Evolutionary conservation across 1,140 invertebrate genomes (phyloP), one percentile per base, ranked within the genome.

Genomic region (Nautilus pompilius): DNA sequence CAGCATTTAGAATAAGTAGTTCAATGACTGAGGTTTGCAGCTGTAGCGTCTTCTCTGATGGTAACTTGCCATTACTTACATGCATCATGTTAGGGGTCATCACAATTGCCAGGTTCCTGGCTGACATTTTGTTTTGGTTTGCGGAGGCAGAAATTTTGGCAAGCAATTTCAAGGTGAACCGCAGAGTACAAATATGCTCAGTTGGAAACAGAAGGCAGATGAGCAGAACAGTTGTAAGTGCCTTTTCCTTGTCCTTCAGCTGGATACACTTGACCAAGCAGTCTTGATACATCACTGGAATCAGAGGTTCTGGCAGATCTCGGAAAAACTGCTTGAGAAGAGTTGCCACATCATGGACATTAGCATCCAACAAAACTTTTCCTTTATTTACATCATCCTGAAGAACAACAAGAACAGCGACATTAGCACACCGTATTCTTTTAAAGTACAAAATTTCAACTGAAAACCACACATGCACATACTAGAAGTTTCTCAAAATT

Each of bases 31-130:
- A 64, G 28, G 80, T 80, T 65, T 82, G 72, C n/a, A 72, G 60
- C 54, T 80, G 75, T 8, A 82, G 65, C 10, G 76, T 59, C 55
- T 79, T 78, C 53, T 74, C 73, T n/a, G n/a, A n/a, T n/a, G n/a
- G n/a, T n/a, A n/a, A n/a, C n/a, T n/a, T n/a, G n/a, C n/a, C n/a
- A n/a, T n/a, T n/a, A n/a, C n/a, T 77, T 8, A 90, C 75, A n/a
- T 90, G 90, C 88, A 94, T 91, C 49, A 95, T 84, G 77, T 90
- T 92, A 15, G 92, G 92, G 3, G 90, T 88, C 75, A 93, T 81
- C 17, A 93, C 88, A 68, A 92, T 89, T 1, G 92, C 89, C 41
- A 93, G 81, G 80, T 93, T 95, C 49, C 87, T 87, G 49, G 87
- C 82, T 71, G 88, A 86, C 92, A 95, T 95, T 81, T 90, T 89